A percentile compares a stretch with the other conserved stretches of the same genome.
These are phyloP conservation scores for Greenwoodochromis staneri DNA, from an alignment of 2,113 vertebrate genomes.

Conservation along the genomic window DNA sequence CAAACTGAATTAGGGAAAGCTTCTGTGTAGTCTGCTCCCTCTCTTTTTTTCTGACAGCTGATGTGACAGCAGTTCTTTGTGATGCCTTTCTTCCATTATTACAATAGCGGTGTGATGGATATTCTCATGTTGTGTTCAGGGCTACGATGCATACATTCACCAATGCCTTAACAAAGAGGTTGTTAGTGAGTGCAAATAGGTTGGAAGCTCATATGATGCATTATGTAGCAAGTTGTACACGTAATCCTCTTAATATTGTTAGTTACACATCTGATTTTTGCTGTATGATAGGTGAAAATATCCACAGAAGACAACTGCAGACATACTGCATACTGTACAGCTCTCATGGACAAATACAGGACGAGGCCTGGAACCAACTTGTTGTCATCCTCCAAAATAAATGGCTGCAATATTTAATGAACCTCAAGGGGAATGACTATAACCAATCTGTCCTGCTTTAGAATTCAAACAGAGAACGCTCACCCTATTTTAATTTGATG, in stretches of 20 bases:
- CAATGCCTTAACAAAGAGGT: not conserved
- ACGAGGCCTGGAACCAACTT: not conserved
- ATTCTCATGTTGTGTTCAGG: not conserved
- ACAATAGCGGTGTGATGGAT: not conserved
- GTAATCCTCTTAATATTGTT: not conserved
- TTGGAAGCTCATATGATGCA: not conserved
- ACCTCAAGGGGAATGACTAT: not conserved
- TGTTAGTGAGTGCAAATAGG: not conserved
- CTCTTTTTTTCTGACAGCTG: not conserved
- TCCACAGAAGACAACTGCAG: not conserved
- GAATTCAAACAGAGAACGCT: not conserved
- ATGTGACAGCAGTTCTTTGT: conserved; percentile 7
- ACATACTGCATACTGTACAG: not conserved
- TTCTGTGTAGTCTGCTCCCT: conserved; percentile 6
- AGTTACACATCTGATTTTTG: not conserved
- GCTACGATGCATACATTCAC: not conserved
- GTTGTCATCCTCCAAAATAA: not conserved
- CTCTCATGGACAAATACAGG: not conserved
- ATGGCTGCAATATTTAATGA: not conserved
- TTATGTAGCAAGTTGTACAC: not conserved
- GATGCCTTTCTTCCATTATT: not conserved
- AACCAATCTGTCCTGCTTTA: not conserved
- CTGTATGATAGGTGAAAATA: not conserved
- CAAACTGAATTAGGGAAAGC: conserved; percentile 47
- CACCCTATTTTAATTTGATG: not conserved